Evolutionary conservation across 1,140 invertebrate genomes (phyloP).

Genomic region (Drosophila nannoptera): DNA sequence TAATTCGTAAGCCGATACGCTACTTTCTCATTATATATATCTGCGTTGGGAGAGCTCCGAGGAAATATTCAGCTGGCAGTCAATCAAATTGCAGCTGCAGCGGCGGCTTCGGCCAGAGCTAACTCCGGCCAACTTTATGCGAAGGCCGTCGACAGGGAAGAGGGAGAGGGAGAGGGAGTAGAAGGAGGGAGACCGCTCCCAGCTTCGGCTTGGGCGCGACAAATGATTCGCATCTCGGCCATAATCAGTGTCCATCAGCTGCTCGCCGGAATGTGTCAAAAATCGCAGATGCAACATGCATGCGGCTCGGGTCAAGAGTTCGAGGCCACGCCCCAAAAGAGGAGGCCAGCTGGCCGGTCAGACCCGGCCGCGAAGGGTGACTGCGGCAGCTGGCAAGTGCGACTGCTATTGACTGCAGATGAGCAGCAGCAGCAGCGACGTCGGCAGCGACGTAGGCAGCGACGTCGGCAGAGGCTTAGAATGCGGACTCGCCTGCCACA

Average conservation of each 20-base stretch:
- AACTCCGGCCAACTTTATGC: too few relatives aligned
- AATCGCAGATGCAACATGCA: neutral
- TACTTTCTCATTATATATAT: too few relatives aligned
- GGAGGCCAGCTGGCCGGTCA: too few relatives aligned
- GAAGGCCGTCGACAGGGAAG: too few relatives aligned
- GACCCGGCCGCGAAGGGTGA: too few relatives aligned
- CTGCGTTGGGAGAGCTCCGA: too few relatives aligned
- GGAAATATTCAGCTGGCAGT: too few relatives aligned
- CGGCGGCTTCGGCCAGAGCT: neutral
- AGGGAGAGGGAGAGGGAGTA: too few relatives aligned
- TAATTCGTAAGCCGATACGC: too few relatives aligned
- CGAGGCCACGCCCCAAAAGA: conserved; percentile 34
- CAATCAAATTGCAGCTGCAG: neutral
- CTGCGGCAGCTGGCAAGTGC: conserved; percentile 7
- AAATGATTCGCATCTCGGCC: too few relatives aligned
- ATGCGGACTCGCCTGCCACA: conserved; percentile 7
- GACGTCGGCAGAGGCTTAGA: neutral
- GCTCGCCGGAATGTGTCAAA: neutral
- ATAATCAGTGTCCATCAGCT: too few relatives aligned
- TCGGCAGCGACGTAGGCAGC: neutral
- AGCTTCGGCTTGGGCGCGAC: too few relatives aligned
- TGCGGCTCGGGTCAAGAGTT: conserved; percentile 10
- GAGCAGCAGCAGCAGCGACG: conserved; percentile 9
- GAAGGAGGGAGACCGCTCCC: neutral
- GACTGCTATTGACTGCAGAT: neutral